Base-by-base conservation (phyloP, 2,113 vertebrate species). In the Gobius niger region DNA sequence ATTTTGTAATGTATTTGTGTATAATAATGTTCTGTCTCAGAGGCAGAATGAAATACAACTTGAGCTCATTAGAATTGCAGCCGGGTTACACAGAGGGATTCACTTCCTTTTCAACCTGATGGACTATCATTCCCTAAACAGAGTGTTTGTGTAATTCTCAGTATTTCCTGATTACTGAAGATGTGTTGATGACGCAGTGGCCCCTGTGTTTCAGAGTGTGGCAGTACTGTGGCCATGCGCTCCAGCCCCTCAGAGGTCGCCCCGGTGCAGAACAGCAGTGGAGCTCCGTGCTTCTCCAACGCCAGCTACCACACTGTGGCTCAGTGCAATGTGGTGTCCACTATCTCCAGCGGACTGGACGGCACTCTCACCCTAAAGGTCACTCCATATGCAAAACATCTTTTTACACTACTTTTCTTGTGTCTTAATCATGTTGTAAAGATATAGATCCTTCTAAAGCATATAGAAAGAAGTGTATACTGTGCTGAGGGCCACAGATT, bases 301-400 rank as follows among this genome's bases (percentile, higher is more conserved):
- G 95, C 97, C 77, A 98, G 95, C 89, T 98, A 97, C 90, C 96
- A 96, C 90, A 93, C 96, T 53, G 93, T 98, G 87, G 94, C 93
- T 18, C 93, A 93, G 83, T 95, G 95, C 76, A 95, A 93, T 62
- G 92, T 93, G 62, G 91, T 96, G 77, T 93, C 95, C 54, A 93
- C 91, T 88, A 93, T 94, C 92, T 91, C 93, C 91, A 95, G 84
- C 94, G 94, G 92, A 91, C 90, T 96, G 91, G 95, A 97, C 68
- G 93, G 93, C 86, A 95, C 93, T 80, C 92, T 95, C 89, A 94
- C 94, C 88, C 93, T 93, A 80, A 96, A 97, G 94, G 96, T 96
- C 94, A 52, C 46, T 49, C 7, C 50, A 61, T 12, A 4, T 63
- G 40, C 40, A 34, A 34, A 34, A 34, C 24, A 34, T 3, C 1